A percentile compares a stretch with the other conserved stretches of the same genome.
Evolutionary conservation across 2,797 vertebrate species (phyloP).

Genomic region (Lutjanus campechanus): DNA sequence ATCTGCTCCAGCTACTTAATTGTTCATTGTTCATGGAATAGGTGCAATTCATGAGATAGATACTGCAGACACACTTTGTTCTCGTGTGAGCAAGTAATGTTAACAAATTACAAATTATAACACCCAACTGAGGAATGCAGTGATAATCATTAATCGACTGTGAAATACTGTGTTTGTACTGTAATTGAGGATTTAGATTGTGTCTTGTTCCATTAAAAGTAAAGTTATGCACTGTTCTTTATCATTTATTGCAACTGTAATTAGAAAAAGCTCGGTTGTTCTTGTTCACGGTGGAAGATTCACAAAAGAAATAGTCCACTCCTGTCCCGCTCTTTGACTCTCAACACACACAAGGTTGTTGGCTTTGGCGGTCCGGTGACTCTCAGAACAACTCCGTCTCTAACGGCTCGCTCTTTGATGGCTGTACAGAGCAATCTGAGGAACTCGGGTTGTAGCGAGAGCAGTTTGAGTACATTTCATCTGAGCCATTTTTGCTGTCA

Average conservation of each 20-base stretch:
- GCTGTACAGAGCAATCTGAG: constrained; percentile 45
- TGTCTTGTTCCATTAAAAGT: not conserved
- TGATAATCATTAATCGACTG: not conserved
- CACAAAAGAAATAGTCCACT: constrained; percentile 9
- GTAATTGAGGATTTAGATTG: not conserved
- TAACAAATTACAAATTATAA: constrained; percentile 17
- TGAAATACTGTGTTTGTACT: not conserved
- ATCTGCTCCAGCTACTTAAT: constrained; percentile 17
- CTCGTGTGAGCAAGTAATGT: not conserved
- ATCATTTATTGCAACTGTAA: constrained; percentile 5
- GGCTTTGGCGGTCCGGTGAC: constrained; percentile 37
- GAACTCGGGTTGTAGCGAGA: constrained; percentile 42
- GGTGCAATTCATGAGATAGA: constrained; percentile 1
- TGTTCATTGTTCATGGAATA: constrained; percentile 34
- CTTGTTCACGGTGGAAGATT: not conserved
- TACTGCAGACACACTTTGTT: not conserved
- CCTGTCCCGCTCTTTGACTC: not conserved
- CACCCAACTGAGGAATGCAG: not conserved
- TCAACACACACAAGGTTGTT: not conserved
- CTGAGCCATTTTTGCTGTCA: constrained; percentile 60
- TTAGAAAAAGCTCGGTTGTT: not conserved
- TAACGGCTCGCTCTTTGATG: constrained; percentile 43
- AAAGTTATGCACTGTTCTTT: not conserved
- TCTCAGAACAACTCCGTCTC: constrained; percentile 39
- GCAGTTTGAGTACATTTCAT: constrained; percentile 51